A percentile compares a stretch with the other conserved stretches of the same genome.
Conservation (phyloP, 2,888 invertebrate genomes). For the Lasioglossum leucozonium region DNA sequence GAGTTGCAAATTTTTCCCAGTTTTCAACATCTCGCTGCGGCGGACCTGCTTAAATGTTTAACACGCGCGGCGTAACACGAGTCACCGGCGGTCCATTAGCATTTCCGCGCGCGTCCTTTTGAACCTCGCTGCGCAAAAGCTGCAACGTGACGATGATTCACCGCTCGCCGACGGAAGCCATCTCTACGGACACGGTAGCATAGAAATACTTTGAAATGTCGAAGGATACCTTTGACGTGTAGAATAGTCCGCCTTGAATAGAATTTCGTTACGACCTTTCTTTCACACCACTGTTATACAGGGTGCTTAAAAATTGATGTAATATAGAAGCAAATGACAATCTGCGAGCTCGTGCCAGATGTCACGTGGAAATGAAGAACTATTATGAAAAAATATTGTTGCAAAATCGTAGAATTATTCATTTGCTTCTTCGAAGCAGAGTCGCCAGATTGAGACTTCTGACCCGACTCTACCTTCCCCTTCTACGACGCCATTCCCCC, state of each 20-base stretch:
- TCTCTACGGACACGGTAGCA: slow-evolving; percentile 6
- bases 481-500: no score
- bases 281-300: background rate
- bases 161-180: background rate
- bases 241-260: background rate
- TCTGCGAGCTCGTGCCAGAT: background rate
- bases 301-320: background rate
- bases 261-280: background rate
- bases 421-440: no score
- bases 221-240: slow-evolving; percentile 19
- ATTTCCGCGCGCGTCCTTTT: slow-evolving; percentile 19
- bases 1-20: background rate
- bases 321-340: background rate
- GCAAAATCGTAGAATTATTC: no score
- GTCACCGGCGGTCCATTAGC: background rate
- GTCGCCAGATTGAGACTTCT: no score
- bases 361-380: no score
- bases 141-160: background rate
- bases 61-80: background rate
- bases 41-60: background rate
- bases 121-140: slow-evolving; percentile 14
- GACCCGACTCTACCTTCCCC: no score
- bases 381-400: no score
- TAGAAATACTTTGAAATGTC: slow-evolving; percentile 36
- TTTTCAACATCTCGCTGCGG: background rate